phyloP scores from a whole-genome alignment of 2,113 vertebrate genomes.

The Cinclus cinclus region DNA sequence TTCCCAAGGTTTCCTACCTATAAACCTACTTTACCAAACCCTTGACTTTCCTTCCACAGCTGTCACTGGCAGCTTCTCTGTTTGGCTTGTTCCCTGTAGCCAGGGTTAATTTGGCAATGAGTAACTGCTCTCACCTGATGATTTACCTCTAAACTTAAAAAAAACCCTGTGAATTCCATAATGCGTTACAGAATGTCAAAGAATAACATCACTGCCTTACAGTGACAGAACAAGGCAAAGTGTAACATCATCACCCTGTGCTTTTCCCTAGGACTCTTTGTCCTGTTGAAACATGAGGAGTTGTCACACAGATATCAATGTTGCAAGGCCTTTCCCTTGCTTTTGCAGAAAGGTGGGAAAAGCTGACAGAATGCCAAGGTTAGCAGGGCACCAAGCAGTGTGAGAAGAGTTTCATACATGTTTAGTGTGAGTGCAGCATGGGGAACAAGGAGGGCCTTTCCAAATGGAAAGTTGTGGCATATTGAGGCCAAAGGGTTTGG shows the following conservation, averaged over 20 bases:
- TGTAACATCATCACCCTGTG: background rate
- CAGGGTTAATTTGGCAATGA: background rate
- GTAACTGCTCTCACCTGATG: background rate
- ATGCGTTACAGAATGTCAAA: background rate
- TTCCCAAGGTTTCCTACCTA: background rate
- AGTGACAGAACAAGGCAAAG: background rate
- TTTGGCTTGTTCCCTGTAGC: background rate
- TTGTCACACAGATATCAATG: background rate
- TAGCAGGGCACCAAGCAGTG: background rate
- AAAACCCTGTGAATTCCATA: background rate
- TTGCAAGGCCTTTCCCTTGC: background rate
- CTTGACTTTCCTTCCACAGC: background rate
- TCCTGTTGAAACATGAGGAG: background rate
- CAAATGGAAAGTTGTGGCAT: fast-evolving
- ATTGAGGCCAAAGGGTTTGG: background rate
- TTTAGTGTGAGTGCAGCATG: background rate
- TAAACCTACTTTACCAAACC: background rate
- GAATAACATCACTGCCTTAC: background rate
- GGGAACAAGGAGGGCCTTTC: background rate
- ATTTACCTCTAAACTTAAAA: background rate
- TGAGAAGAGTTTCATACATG: fast-evolving
- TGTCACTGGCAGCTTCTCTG: background rate
- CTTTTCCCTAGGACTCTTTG: background rate
- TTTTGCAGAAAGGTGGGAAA: background rate
- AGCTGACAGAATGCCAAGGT: background rate